These are phyloP conservation scores for Meloe dianella DNA, from an alignment of 2,888 invertebrate species.

Conservation along the genomic window DNA sequence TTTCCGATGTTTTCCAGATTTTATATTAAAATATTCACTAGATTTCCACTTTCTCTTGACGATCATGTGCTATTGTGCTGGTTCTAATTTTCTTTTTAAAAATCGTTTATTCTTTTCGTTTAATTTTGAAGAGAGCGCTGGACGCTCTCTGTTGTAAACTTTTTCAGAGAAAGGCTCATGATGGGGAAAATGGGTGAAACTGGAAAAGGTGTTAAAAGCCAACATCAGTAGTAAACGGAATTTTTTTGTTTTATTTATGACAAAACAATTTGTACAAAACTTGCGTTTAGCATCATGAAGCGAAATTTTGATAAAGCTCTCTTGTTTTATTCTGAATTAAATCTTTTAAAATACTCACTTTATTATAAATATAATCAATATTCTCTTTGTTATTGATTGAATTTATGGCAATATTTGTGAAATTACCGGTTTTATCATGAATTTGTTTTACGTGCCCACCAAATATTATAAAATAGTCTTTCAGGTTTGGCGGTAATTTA, in stretches of 20 bases:
- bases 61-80: neutral
- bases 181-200: neutral
- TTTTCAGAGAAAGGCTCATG: neutral
- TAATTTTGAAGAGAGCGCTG: neutral
- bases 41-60: neutral
- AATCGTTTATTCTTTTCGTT: neutral
- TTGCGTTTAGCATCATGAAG: neutral
- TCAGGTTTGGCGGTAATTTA: slow-evolving; percentile 37
- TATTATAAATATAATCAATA: slow-evolving; percentile 25
- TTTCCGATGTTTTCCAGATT: neutral
- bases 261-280: slow-evolving; percentile 1
- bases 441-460: slow-evolving; percentile 34
- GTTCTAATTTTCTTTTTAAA: neutral
- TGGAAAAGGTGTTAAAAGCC: neutral
- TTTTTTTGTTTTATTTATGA: neutral
- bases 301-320: neutral
- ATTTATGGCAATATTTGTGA: slow-evolving; percentile 31
- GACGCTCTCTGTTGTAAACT: neutral
- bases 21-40: neutral
- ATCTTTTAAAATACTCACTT: slow-evolving; percentile 11
- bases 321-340: neutral
- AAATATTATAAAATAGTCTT: slow-evolving; percentile 34
- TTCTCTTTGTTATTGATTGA: slow-evolving; percentile 31
- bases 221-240: neutral
- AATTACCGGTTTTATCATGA: slow-evolving; percentile 40